Base-by-base conservation (phyloP, 2,113 vertebrate species). In the Genyomyrus donnyi region DNA sequence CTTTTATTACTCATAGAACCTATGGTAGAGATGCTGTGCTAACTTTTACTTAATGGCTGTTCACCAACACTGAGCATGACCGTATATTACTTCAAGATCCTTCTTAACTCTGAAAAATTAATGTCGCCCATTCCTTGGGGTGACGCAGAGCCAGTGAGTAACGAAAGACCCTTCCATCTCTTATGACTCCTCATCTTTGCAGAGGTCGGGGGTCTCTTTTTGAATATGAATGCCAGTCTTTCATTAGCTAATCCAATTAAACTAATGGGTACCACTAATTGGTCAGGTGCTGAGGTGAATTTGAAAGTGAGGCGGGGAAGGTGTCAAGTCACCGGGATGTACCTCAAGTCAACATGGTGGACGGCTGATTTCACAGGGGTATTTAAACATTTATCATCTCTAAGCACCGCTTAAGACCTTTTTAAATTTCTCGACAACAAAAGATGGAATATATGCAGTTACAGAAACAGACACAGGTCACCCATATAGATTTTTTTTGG, bases 1-100 rank as follows among this genome's bases (percentile, higher is more conserved):
- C 92, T 95, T 96, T 96, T 95, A 95, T 95, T 92, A 93, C 89
- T 91, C 91, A 95, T 93, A 91, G 85, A 83, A 93, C 90, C 94
- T 93, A 90, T n/a, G 91, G 93, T 91, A 92, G 92, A 93, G 93
- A 94, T 88, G 93, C 94, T 89, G 93, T 93, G 93, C 93, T 94
- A 93, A 90, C 91, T 95, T 94, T 93, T 90, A 88, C 89, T 95
- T 95, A 94, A 95, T 92, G 91, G 5, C 50, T 87, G n/a, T 87
- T 53, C 48, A 53, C 48, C 49, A 52, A 53, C 27, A 19, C 21
- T 46, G 45, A 45, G 3, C 39, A 85, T 85, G 83, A 48, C 39
- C 42, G 24, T 85, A 46, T 3, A 85, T 85, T 48, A 85, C 45
- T 42, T 85, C 83, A 85, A 53, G 49, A 31, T 10, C 45, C 31